phyloP scores from a whole-genome alignment of 2,113 vertebrate genomes.

The Erythrocebus patas region DNA sequence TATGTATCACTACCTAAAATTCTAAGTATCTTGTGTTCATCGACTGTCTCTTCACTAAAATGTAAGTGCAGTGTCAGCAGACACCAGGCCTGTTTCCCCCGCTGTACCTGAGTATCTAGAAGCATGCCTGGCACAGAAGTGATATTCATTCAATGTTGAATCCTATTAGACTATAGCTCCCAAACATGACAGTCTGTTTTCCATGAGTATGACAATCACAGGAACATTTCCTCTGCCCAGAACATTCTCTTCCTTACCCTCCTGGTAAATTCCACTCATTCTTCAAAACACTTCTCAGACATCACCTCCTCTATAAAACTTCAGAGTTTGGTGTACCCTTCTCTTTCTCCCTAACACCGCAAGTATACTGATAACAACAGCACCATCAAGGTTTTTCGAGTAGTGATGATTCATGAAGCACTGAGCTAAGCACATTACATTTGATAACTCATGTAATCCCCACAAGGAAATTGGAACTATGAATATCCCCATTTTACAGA shows the following conservation, averaged over 20 bases:
- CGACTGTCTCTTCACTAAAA: neutral
- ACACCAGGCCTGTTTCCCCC: neutral
- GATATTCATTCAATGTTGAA: fast-evolving
- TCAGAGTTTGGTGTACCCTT: neutral
- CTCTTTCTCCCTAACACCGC: neutral
- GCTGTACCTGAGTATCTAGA: neutral
- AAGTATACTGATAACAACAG: neutral
- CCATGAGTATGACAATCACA: too few species aligned
- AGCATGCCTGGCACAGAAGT: neutral
- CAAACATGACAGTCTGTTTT: neutral
- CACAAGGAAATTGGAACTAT: too few species aligned
- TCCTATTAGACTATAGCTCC: neutral
- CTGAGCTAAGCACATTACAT: neutral
- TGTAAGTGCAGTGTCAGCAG: neutral
- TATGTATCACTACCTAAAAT: neutral
- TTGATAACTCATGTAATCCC: neutral
- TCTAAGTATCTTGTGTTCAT: neutral
- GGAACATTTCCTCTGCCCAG: neutral
- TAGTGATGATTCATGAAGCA: too few species aligned
- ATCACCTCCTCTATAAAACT: neutral
- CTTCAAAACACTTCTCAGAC: neutral
- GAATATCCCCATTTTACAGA: neutral
- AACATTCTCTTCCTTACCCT: neutral
- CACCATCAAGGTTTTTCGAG: neutral
- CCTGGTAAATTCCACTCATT: neutral